phyloP scores from a whole-genome alignment of 1,140 invertebrate species.

The Dendrolimus punctatus region DNA sequence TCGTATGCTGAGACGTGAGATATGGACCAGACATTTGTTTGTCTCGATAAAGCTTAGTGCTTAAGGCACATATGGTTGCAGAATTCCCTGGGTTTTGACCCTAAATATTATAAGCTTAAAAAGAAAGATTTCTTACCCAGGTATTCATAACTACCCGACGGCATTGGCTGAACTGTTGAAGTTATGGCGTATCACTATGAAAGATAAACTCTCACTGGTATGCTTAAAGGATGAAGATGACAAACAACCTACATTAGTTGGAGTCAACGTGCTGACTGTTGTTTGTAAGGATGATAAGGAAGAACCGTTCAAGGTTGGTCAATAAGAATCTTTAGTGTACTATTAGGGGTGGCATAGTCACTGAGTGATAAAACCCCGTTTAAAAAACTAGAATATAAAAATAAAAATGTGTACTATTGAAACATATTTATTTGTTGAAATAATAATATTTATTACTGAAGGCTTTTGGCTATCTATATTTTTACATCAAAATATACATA shows the following conservation, averaged over 20 bases:
- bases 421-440: too few relatives aligned
- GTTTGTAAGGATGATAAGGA: conserved; percentile 36
- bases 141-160: conserved; percentile 42
- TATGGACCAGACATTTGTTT: too few relatives aligned
- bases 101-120: background rate
- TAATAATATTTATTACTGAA: too few relatives aligned
- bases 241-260: conserved; percentile 24
- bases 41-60: too few relatives aligned
- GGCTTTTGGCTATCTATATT: too few relatives aligned
- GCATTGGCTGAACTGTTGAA: conserved; percentile 37
- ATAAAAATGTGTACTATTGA: too few relatives aligned
- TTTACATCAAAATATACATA: too few relatives aligned
- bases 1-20: too few relatives aligned
- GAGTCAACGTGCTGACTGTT: conserved; percentile 48
- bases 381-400: too few relatives aligned
- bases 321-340: background rate
- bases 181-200: conserved; percentile 40
- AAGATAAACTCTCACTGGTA: conserved; percentile 42
- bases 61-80: too few relatives aligned
- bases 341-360: too few relatives aligned
- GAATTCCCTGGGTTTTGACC: background rate
- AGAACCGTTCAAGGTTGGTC: conserved; percentile 38
- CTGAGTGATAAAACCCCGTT: too few relatives aligned
- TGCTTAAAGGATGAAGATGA: conserved; percentile 41
- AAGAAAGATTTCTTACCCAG: conserved; percentile 16